Base-by-base conservation (phyloP, 2,113 vertebrate species). In the Marmota monax region DNA sequence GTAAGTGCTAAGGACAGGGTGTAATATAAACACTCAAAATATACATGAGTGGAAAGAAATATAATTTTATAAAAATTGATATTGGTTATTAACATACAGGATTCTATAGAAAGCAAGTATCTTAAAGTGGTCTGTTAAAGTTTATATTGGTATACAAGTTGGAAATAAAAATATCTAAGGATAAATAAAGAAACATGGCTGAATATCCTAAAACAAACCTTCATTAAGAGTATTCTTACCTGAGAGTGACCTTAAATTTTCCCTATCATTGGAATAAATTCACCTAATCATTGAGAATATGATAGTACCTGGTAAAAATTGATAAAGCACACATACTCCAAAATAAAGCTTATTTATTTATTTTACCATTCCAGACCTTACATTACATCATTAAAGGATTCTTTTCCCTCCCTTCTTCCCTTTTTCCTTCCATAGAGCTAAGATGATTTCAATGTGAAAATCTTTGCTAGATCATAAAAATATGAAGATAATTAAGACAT, bases 1-100 rank as follows among this genome's bases (percentile, higher is more conserved):
- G 42, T 65, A 92, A 70, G 45, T 79, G 58, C n/a, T 32, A 74
- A 67, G 11, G 25, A 45, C 29, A 92, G 39, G 9, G 61, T 70
- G 11, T 87, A 45, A 91, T n/a, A 76, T 80, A 86, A 87, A 92
- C 83, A 34, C 29, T 51, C 70, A 29, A 95, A 82, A 22, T 42
- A 63, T 88, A 63, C 2, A 89, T 58, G 34, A 85, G 16, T 74
- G 10, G 7, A 78, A 88, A 79, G 7, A 39, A 78, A 16, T 42
- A 48, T 2, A 74, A 23, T 56, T 82, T 82, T 42, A 17, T 32
- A 72, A 90, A 58, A 94, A 94, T 87, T 76, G 77, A 34, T 67
- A 92, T 17, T 82, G 23, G 29, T 37, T 91, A 73, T 20, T 88
- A 79, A 88, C 23, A 88, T 39, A 77, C 3, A 39, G 37, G 42